phyloP scores from a whole-genome alignment of 2,888 invertebrate genomes.

The Drosophila gaucha region DNA sequence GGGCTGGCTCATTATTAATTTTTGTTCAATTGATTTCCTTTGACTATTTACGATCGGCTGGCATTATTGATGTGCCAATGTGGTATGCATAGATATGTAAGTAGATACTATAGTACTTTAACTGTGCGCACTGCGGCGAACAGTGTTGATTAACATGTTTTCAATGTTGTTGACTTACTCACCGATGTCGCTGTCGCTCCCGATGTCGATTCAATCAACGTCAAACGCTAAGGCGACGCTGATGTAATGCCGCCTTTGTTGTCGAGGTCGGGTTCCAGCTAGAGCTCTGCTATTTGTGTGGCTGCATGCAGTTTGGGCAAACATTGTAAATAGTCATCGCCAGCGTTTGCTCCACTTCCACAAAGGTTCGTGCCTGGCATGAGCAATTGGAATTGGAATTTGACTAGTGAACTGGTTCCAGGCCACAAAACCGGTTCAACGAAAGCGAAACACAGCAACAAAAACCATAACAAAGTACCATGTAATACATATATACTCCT shows the following conservation, averaged over 20 bases:
- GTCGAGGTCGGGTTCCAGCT: conserved; percentile 58
- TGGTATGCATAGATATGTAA: conserved; percentile 17
- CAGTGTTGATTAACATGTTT: conserved; percentile 59
- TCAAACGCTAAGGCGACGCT: conserved; percentile 65
- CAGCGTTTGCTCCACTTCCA: conserved; percentile 32
- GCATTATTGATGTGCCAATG: conserved; percentile 17
- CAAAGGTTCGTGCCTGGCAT: conserved; percentile 57
- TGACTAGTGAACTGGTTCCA: conserved; percentile 56
- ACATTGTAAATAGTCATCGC: conserved; percentile 28
- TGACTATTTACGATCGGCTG: conserved; percentile 61
- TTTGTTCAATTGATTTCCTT: conserved; percentile 74
- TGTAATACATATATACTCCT: conserved; percentile 19
- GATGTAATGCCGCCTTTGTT: conserved; percentile 71
- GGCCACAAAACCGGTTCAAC: conserved; percentile 59
- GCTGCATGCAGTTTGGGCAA: conserved; percentile 31
- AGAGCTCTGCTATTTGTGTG: conserved; percentile 5
- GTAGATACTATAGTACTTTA: neutral
- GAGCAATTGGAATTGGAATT: conserved; percentile 55
- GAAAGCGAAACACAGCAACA: conserved; percentile 52
- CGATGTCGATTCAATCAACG: conserved; percentile 53
- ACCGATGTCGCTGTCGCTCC: conserved; percentile 10
- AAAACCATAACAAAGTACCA: conserved; percentile 44
- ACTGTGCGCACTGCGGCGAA: neutral
- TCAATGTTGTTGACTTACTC: conserved; percentile 40
- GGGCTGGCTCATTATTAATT: conserved; percentile 61